A percentile compares a stretch with the other conserved stretches of the same genome.
Evolutionary conservation across 2,888 invertebrate genomes (phyloP).

Genomic region (Chaetoderma sp.): DNA sequence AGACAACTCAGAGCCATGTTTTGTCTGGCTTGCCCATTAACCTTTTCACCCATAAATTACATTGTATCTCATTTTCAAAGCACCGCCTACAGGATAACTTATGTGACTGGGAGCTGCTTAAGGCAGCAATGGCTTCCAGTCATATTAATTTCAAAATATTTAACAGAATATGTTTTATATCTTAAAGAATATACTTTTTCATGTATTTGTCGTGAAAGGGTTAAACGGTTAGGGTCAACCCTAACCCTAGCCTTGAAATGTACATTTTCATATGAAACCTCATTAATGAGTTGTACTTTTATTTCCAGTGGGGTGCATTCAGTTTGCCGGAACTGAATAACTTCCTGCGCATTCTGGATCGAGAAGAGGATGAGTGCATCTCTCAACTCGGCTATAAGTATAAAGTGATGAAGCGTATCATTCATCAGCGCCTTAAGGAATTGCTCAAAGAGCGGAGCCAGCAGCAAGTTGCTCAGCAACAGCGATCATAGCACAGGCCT

Average conservation of each 20-base stretch:
- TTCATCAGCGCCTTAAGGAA: constrained; percentile 53
- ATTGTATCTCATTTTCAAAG: constrained; percentile 7
- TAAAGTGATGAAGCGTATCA: constrained; percentile 60
- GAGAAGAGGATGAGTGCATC: constrained; percentile 73
- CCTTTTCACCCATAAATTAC: too few species aligned
- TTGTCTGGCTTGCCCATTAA: too few species aligned
- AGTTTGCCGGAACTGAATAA: constrained; percentile 73
- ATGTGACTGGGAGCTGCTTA: too few species aligned
- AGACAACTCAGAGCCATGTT: too few species aligned
- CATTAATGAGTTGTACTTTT: not conserved
- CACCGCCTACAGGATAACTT: not conserved
- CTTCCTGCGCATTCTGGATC: constrained; percentile 73
- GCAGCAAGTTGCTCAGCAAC: too few species aligned
- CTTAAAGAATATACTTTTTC: too few species aligned
- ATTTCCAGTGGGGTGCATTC: constrained; percentile 73
- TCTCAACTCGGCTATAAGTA: constrained; percentile 71
- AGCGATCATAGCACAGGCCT: too few species aligned
- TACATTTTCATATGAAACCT: not conserved
- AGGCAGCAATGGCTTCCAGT: too few species aligned
- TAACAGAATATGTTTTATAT: too few species aligned
- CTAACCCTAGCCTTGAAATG: not conserved
- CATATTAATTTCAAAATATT: too few species aligned
- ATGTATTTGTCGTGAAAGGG: too few species aligned
- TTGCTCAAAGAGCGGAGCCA: constrained; percentile 39
- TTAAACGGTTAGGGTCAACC: too few species aligned